A percentile compares a stretch with the other conserved stretches of the same genome.
Conservation (phyloP, 2,797 vertebrate genomes). For the Bryconaethiops microstoma region DNA sequence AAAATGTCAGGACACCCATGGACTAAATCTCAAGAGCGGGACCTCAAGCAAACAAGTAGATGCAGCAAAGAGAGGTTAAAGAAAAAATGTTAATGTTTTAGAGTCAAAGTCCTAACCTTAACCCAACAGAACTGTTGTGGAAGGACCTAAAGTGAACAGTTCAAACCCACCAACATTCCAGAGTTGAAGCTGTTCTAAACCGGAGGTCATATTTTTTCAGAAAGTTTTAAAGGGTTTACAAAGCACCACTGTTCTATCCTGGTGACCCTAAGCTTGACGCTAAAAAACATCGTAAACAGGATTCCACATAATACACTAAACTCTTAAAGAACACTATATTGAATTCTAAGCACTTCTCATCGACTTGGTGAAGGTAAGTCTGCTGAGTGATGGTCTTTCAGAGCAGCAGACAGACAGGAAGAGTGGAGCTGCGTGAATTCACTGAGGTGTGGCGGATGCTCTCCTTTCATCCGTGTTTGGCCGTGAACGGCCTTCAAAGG, state of each 20-base stretch:
- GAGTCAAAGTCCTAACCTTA: too few relatives aligned
- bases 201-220: too few relatives aligned
- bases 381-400: background rate
- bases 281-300: background rate
- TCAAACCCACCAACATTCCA: too few relatives aligned
- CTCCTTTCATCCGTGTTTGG: slow-evolving; percentile 13
- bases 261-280: background rate
- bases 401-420: background rate
- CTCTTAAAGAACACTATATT: background rate
- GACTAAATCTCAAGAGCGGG: too few relatives aligned
- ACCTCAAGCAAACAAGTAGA: too few relatives aligned
- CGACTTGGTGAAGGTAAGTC: background rate
- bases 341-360: background rate
- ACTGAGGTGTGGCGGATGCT: background rate
- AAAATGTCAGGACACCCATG: too few relatives aligned
- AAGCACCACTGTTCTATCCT: background rate
- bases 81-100: too few relatives aligned
- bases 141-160: too few relatives aligned
- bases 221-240: too few relatives aligned
- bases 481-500: background rate
- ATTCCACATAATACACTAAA: background rate
- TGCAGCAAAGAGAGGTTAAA: too few relatives aligned
- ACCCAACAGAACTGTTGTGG: too few relatives aligned
- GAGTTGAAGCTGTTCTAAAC: too few relatives aligned
- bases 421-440: background rate